Evolutionary conservation across 2,888 invertebrate genomes (phyloP), one percentile per base, ranked within the genome.

Genomic region (Dusona sp.): DNA sequence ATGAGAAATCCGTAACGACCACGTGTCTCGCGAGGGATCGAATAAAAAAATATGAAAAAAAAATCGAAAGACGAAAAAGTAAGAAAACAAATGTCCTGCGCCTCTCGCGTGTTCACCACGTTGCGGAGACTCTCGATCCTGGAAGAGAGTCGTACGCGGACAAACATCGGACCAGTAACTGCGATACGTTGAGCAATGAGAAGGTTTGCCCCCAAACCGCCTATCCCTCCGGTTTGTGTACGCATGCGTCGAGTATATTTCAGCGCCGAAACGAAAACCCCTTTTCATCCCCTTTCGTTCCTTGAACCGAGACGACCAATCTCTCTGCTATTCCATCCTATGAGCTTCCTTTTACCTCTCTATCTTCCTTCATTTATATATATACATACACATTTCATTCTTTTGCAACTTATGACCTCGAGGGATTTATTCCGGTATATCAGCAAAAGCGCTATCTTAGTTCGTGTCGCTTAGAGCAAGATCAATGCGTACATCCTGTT

Each of bases 81-180:
- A 19, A 54, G 8, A 13, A 29, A 29, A 61, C 6, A 16, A 61
- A 16, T 13, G 16, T 22, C 0, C 22, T 1, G 29, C 1, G 29
- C 11, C 38, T 51, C 83, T 82, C 84, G 86, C 83, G 87, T 83
- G 77, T 75, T 80, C 74, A 68, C 85, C 88, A 88, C 82, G 75
- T 84, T 83, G 81, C 61, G 84, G 78, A 79, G 86, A 72, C 73
- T 85, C 57, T 13, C 84, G 74, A 78, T 79, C 87, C 83, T 87
- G 68, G 77, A 64, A 67, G 83, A 86, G 81, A 86, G 81, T 85
- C 82, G 84, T 88, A 93, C 92, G 92, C 94, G 93, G 92, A 92
- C 94, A 94, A 94, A 93, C 93, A 94, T 94, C 94, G 90, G 92
- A 92, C 89, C 90, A 92, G 93, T 92, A 92, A 94, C 94, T 94